These are phyloP conservation scores for Bostrychus sinensis DNA, from an alignment of 2,113 vertebrate species.

Conservation along the genomic window DNA sequence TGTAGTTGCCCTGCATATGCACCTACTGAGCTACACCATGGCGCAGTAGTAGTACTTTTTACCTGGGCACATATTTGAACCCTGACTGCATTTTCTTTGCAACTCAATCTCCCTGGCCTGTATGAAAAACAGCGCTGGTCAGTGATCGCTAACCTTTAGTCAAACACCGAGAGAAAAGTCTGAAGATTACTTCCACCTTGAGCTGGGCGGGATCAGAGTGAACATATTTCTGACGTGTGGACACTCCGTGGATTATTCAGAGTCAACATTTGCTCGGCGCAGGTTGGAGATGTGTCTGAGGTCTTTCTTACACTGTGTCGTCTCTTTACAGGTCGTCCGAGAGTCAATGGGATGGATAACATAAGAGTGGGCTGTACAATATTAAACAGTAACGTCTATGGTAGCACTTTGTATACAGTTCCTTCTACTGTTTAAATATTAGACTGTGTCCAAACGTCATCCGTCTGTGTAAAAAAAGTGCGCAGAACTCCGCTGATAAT, in stretches of 20 bases:
- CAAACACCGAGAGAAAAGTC: conserved; percentile 47
- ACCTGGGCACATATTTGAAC: neutral
- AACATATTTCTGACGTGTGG: conserved; percentile 19
- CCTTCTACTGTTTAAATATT: too few species aligned
- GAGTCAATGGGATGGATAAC: conserved; percentile 18
- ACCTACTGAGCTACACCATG: too few species aligned
- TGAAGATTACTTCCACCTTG: conserved; percentile 64
- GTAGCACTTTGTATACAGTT: conserved; percentile 11
- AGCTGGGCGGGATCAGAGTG: conserved; percentile 61
- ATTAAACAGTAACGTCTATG: neutral
- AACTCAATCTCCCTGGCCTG: conserved; percentile 43
- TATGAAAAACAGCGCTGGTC: conserved; percentile 31
- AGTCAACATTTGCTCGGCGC: conserved; percentile 56
- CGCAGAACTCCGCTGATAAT: too few species aligned
- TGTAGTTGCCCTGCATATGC: too few species aligned
- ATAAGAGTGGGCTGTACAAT: neutral
- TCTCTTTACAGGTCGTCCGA: conserved; percentile 34
- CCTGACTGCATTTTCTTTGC: conserved; percentile 19
- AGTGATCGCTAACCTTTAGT: conserved; percentile 53
- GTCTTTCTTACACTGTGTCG: conserved; percentile 22
- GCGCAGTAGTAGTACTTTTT: too few species aligned
- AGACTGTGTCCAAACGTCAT: too few species aligned
- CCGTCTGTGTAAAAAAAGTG: too few species aligned
- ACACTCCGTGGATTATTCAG: conserved; percentile 56
- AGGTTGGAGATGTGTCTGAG: conserved; percentile 35